A percentile compares a stretch with the other conserved stretches of the same genome.
These are phyloP conservation scores for Ciconia maguari DNA, from an alignment of 2,113 vertebrate species.

Conservation along the genomic window DNA sequence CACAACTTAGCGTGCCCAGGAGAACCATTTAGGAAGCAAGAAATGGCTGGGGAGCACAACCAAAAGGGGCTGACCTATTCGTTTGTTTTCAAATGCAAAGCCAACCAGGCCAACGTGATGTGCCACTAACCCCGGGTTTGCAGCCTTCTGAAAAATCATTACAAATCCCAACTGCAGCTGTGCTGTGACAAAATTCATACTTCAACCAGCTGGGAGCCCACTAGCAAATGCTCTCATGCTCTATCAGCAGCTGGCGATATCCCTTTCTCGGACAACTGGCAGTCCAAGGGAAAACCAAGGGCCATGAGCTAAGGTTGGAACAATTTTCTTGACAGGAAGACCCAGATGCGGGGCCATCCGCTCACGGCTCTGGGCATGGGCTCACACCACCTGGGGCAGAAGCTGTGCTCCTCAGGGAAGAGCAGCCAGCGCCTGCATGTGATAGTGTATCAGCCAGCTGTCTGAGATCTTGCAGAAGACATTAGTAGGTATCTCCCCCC, in stretches of 20 bases:
- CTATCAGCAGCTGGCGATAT: neutral
- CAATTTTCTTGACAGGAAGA: neutral
- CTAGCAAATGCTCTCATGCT: neutral
- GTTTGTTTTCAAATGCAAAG: neutral
- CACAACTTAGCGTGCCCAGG: neutral
- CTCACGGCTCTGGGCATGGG: neutral
- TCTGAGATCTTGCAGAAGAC: neutral
- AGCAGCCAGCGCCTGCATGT: fast-evolving
- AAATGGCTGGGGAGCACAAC: neutral
- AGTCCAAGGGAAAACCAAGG: neutral
- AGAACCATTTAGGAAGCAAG: conserved; percentile 12
- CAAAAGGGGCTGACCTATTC: neutral
- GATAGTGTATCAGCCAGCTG: neutral
- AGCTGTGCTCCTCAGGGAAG: neutral
- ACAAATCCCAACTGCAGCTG: neutral
- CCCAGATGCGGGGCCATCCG: neutral
- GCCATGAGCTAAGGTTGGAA: neutral
- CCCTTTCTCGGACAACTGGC: neutral
- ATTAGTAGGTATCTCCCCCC: neutral
- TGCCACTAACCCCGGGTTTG: neutral
- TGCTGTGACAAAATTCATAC: neutral
- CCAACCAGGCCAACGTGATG: neutral
- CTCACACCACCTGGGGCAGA: neutral
- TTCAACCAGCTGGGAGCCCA: neutral
- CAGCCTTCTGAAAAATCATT: neutral